These are phyloP conservation scores for Lycophotia porphyrea DNA, from an alignment of 2,888 invertebrate genomes.

Conservation along the genomic window DNA sequence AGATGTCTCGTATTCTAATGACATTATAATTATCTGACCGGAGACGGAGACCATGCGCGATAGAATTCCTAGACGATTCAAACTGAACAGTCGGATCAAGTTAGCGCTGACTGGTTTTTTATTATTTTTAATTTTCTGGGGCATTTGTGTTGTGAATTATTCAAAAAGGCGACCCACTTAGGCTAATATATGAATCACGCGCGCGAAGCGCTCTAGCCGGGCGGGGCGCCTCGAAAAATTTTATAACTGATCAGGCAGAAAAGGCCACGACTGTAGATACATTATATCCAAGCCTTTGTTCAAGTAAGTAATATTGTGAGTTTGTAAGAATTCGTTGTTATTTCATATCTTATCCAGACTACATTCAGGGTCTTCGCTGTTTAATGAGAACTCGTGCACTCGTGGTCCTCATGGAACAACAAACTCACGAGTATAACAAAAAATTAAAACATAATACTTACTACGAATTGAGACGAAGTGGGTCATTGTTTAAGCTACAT, in stretches of 20 bases:
- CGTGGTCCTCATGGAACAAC: neutral
- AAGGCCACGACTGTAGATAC: too few relatives aligned
- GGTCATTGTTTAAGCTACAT: neutral
- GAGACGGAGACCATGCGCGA: neutral
- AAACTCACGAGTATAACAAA: constrained; percentile 29
- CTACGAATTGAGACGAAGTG: neutral
- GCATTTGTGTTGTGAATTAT: neutral
- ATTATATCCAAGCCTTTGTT: neutral
- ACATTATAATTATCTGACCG: neutral
- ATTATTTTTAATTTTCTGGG: neutral
- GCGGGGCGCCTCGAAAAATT: too few relatives aligned
- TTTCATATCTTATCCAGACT: constrained; percentile 7
- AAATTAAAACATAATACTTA: neutral
- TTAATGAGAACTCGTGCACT: constrained; percentile 8
- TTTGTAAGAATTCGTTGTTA: neutral
- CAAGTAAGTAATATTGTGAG: neutral
- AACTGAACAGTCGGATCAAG: neutral
- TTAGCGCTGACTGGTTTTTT: neutral
- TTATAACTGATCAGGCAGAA: too few relatives aligned
- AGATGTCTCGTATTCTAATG: constrained; percentile 12
- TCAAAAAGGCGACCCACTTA: neutral
- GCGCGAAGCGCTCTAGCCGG: too few relatives aligned
- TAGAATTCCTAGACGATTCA: neutral
- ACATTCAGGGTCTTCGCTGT: constrained; percentile 22
- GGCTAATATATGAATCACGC: neutral